Percentiles rank a stretch among this genome's conserved stretches.
phyloP scores from a whole-genome alignment of 2,797 vertebrate species.

The Anguilla anguilla region DNA sequence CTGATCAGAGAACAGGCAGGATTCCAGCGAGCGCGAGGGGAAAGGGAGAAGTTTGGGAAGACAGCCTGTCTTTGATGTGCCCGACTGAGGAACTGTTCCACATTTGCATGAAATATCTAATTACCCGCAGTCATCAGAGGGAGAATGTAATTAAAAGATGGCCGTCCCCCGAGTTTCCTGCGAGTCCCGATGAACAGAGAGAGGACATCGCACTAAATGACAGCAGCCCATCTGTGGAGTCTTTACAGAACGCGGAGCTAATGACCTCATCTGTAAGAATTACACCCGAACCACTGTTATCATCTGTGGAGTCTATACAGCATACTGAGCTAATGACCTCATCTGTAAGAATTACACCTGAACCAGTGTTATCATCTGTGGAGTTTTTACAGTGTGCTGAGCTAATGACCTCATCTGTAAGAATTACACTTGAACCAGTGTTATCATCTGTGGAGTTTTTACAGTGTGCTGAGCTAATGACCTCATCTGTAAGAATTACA shows the following conservation, averaged over 20 bases:
- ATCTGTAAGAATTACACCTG: neutral
- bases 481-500: neutral
- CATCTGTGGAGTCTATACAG: neutral
- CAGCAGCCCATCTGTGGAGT: neutral
- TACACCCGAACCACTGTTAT: neutral
- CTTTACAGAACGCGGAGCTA: neutral
- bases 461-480: neutral
- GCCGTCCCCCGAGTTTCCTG: neutral
- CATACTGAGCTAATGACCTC: neutral
- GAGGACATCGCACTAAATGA: constrained; percentile 13
- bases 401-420: neutral
- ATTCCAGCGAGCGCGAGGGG: neutral
- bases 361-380: neutral
- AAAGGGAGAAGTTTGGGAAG: neutral
- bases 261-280: neutral
- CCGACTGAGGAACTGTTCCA: neutral
- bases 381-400: neutral
- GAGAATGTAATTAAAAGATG: constrained; percentile 4
- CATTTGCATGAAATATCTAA: constrained; percentile 12
- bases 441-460: neutral
- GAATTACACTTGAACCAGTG: neutral
- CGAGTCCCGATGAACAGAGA: neutral
- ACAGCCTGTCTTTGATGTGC: neutral
- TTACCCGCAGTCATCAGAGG: neutral
- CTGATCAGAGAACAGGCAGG: neutral